Base-by-base conservation (phyloP, 37 sponge, comb jelly and placozoan species). In the Cliona cf. orientalis region DNA sequence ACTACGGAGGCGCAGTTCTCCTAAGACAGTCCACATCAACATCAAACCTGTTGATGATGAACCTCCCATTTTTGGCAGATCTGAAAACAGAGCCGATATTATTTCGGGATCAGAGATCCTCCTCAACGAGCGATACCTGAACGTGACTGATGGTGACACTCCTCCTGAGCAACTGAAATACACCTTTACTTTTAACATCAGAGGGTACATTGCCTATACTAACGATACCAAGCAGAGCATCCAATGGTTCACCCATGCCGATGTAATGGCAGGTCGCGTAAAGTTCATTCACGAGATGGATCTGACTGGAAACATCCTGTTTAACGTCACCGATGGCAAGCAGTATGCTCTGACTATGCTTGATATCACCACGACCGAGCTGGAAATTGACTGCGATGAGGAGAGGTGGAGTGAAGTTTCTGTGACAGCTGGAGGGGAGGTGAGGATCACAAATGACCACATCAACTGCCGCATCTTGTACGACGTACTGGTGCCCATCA, bases 111-210 rank as follows among this genome's bases (percentile, higher is more conserved):
- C 86, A n/a, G 58, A 58, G 1, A 49, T 79, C 34, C 5, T 46
- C 7, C 38, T 91, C 23, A 39, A 19, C 17, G 46, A 23, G 36
- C 21, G 22, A 22, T 21, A 63, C 4, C 53, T 86, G n/a, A 42
- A 74, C 66, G 75, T 65, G 19, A 72, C 76, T 6, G 91, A 91
- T 42, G 5, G 19, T 5, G 91, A 91, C 61, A 82, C 87, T 6
- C 44, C 58, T 1, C 44, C 69, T 21, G 40, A 40, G 5, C 37
- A 70, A 23, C 69, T 90, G 23, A 58, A 22, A 23, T 83, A 81
- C 59, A 78, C 66, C 44, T 0, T 19, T 4, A 5, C 42, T 34
- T 0, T 39, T 22, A 60, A 46, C 6, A 31, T 59, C 2, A 71
- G 57, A 0, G 87, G 71, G 4, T 42, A 67, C 44, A 72, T 86